phyloP scores from a whole-genome alignment of 2,113 vertebrate genomes.

The Cardinalis cardinalis region DNA sequence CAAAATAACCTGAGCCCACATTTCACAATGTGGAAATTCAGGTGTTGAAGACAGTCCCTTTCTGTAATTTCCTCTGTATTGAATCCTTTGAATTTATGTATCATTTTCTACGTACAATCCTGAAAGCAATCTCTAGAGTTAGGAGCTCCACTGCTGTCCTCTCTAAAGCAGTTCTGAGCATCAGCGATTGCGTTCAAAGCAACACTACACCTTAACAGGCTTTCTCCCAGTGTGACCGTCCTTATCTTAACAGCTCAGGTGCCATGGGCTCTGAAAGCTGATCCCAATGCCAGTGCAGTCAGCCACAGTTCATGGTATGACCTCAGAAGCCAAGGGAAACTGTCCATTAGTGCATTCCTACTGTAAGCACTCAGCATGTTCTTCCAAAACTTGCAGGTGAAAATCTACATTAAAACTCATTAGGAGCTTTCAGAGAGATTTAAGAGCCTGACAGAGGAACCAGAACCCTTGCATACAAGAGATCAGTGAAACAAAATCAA shows the following conservation, averaged over 20 bases:
- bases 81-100: neutral
- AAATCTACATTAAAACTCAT: neutral
- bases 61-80: neutral
- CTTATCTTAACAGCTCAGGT: neutral
- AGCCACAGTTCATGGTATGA: neutral
- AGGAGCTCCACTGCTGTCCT: neutral
- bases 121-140: neutral
- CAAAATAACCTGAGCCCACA: neutral
- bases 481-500: neutral
- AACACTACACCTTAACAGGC: neutral
- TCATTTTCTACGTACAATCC: neutral
- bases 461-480: neutral
- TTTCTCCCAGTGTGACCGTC: neutral
- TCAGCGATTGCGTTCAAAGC: neutral
- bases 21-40: neutral
- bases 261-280: neutral
- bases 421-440: neutral
- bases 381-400: neutral
- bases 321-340: neutral
- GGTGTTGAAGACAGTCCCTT: neutral
- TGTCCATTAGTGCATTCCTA: neutral
- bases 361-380: neutral
- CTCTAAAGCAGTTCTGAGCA: neutral
- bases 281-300: neutral
- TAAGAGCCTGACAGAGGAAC: neutral